phyloP scores from a whole-genome alignment of 2,888 invertebrate genomes.

The Acrobasis repandana region DNA sequence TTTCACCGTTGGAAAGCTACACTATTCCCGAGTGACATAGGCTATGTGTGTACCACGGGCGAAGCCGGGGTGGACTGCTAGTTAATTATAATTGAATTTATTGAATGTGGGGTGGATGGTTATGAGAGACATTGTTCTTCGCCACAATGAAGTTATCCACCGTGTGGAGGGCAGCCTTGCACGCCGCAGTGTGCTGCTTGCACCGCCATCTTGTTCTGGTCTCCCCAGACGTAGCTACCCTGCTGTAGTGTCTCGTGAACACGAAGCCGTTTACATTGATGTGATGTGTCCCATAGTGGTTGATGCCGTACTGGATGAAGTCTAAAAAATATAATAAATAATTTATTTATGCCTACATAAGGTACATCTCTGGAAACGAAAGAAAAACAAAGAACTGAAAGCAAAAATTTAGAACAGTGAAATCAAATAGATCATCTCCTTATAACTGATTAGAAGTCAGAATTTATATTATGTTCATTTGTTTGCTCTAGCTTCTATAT shows the following conservation, averaged over 20 bases:
- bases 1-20: too few species aligned
- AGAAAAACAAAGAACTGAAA: not conserved
- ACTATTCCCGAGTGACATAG: too few species aligned
- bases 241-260: not conserved
- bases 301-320: not conserved
- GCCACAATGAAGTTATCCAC: conserved; percentile 2
- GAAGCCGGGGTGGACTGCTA: too few species aligned
- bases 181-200: conserved; percentile 9
- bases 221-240: not conserved
- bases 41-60: too few species aligned
- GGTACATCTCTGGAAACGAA: too few species aligned
- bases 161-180: conserved; percentile 12
- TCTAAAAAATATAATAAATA: not conserved
- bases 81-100: too few species aligned
- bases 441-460: too few species aligned
- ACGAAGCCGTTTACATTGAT: not conserved
- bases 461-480: too few species aligned
- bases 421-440: too few species aligned
- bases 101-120: not conserved
- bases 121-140: not conserved
- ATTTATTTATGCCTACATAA: too few species aligned
- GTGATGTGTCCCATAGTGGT: not conserved
- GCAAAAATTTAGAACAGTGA: too few species aligned
- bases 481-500: too few species aligned
- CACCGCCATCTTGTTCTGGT: not conserved